Evolutionary conservation across 2,888 invertebrate species (phyloP).

Genomic region (Drosophila quinaria): DNA sequence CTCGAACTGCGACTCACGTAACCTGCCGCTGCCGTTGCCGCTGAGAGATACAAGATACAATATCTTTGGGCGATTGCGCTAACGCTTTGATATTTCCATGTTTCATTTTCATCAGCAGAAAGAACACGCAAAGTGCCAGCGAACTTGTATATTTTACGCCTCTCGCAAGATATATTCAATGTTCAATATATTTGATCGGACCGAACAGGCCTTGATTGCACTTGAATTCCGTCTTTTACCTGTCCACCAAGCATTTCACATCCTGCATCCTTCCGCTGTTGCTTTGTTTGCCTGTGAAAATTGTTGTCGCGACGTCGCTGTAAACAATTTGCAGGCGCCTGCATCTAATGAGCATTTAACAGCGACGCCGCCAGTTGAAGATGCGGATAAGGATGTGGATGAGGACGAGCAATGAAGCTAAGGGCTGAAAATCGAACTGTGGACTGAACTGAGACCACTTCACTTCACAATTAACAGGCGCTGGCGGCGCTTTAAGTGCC

Average conservation of each 20-base stretch:
- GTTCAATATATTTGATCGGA: conserved; percentile 24
- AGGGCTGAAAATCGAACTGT: conserved; percentile 24
- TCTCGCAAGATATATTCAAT: conserved; percentile 39
- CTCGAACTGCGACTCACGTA: conserved; percentile 19
- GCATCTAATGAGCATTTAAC: conserved; percentile 82
- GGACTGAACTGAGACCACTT: conserved; percentile 37
- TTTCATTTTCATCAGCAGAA: conserved; percentile 10
- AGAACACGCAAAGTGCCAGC: conserved; percentile 72
- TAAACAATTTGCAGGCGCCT: conserved; percentile 84
- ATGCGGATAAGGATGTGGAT: conserved; percentile 5
- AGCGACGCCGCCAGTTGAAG: conserved; percentile 39
- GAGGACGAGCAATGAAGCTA: conserved; percentile 17
- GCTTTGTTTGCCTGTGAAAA: conserved; percentile 83
- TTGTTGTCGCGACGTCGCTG: conserved; percentile 83
- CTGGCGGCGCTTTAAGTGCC: conserved; percentile 65
- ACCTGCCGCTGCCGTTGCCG: conserved; percentile 5
- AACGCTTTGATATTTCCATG: conserved; percentile 62
- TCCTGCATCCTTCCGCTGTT: conserved; percentile 77
- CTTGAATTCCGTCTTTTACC: conserved; percentile 28
- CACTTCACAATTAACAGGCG: conserved; percentile 28
- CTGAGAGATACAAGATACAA: conserved; percentile 56
- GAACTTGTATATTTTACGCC: conserved; percentile 77
- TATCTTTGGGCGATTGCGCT: conserved; percentile 70
- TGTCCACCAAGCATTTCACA: conserved; percentile 59
- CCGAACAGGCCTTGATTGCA: conserved; percentile 30